Percentiles rank a stretch among this genome's conserved stretches.
Conservation (phyloP, 2,888 invertebrate species). For the Nasonovia ribisnigri region DNA sequence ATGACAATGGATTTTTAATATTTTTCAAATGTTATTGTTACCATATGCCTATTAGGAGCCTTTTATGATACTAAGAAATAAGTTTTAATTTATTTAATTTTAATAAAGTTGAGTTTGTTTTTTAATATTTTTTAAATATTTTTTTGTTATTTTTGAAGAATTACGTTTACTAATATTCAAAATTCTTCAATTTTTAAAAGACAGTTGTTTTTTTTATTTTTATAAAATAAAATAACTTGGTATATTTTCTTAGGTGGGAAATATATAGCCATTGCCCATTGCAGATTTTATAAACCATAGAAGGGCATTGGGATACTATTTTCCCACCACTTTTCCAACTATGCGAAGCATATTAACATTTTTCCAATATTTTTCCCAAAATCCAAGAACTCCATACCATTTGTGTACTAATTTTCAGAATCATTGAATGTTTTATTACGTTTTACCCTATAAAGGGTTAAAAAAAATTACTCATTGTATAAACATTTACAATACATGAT, state of each 20-base stretch:
- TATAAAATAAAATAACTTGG: background rate
- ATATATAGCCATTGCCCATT: background rate
- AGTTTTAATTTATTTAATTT: background rate
- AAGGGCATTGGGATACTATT: background rate
- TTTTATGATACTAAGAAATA: too few relatives aligned
- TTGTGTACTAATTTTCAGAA: conserved; percentile 6
- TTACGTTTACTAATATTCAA: background rate
- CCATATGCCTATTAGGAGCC: too few relatives aligned
- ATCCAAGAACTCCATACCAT: background rate
- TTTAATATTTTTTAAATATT: background rate
- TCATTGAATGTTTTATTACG: background rate
- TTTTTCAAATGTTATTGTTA: too few relatives aligned
- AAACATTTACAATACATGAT: too few relatives aligned
- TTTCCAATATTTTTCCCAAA: conserved; percentile 32
- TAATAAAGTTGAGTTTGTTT: background rate
- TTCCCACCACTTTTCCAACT: background rate
- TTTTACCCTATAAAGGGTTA: conserved; percentile 22
- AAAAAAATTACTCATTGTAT: too few relatives aligned
- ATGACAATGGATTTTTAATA: too few relatives aligned
- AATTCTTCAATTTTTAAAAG: background rate
- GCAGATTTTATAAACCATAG: background rate
- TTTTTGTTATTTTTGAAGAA: background rate
- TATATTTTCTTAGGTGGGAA: background rate
- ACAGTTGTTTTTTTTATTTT: background rate
- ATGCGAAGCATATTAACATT: background rate